These are phyloP conservation scores for Lynx canadensis DNA, from an alignment of 2,113 vertebrate genomes.

Conservation along the genomic window DNA sequence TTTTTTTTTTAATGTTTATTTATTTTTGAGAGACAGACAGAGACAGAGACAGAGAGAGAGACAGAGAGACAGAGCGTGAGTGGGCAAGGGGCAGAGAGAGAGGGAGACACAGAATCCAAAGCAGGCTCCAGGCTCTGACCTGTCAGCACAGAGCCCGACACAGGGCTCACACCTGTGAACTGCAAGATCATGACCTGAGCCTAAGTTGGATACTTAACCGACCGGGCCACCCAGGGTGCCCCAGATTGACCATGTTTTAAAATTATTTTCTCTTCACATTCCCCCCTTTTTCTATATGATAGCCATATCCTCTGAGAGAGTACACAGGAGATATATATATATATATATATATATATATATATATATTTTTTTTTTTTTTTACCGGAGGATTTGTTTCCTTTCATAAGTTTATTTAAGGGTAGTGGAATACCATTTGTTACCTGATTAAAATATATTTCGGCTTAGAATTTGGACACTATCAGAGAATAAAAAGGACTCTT, in stretches of 20 bases:
- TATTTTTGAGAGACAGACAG: too few species aligned
- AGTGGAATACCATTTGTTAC: neutral
- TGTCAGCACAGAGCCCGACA: too few species aligned
- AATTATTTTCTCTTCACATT: neutral
- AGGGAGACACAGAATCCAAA: too few species aligned
- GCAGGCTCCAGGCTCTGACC: too few species aligned
- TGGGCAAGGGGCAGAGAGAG: too few species aligned
- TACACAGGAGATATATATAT: neutral
- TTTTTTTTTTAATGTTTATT: neutral
- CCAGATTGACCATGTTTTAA: neutral
- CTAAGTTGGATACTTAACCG: too few species aligned
- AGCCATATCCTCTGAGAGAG: neutral
- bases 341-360: too few species aligned
- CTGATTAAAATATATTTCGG: slow-evolving; percentile 19
- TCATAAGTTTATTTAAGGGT: neutral
- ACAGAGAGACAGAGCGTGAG: too few species aligned
- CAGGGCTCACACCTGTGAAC: too few species aligned
- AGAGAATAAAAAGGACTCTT: neutral
- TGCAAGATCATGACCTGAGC: too few species aligned
- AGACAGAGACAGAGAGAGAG: too few species aligned
- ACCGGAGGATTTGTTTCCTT: neutral
- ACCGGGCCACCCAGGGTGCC: too few species aligned
- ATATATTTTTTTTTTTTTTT: neutral
- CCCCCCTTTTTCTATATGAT: neutral
- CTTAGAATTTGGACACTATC: neutral